These are phyloP conservation scores for Morus bassanus DNA, from an alignment of 2,797 vertebrate species.

Conservation along the genomic window DNA sequence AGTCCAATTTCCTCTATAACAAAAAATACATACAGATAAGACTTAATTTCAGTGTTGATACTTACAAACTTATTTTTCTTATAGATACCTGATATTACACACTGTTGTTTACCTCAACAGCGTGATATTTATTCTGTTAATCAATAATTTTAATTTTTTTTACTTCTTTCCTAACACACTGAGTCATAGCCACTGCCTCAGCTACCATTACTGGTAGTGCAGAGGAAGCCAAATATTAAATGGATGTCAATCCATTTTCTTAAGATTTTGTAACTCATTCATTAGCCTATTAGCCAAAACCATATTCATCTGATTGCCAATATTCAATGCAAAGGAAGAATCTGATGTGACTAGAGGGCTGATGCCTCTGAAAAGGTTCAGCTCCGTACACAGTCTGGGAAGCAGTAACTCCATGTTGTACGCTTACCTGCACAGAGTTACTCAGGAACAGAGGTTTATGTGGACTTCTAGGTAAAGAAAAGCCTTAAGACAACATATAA, in stretches of 20 bases:
- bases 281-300: neutral
- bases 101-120: neutral
- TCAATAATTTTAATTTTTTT: neutral
- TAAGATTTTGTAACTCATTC: neutral
- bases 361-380: neutral
- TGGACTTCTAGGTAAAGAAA: neutral
- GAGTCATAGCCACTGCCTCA: neutral
- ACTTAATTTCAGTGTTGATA: neutral
- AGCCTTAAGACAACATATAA: neutral
- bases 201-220: neutral
- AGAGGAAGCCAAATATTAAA: neutral
- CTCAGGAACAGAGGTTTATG: neutral
- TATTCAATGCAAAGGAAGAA: neutral
- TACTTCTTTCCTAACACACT: neutral
- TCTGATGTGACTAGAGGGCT: neutral
- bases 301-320: neutral
- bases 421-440: neutral
- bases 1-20: neutral
- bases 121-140: neutral
- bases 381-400: neutral
- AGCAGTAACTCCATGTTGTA: neutral
- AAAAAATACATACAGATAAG: neutral
- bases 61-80: neutral
- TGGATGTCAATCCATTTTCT: neutral
- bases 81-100: neutral